A percentile compares a stretch with the other conserved stretches of the same genome.
Evolutionary conservation across 2,113 vertebrate species (phyloP).

Genomic region (Amazona guildingii): DNA sequence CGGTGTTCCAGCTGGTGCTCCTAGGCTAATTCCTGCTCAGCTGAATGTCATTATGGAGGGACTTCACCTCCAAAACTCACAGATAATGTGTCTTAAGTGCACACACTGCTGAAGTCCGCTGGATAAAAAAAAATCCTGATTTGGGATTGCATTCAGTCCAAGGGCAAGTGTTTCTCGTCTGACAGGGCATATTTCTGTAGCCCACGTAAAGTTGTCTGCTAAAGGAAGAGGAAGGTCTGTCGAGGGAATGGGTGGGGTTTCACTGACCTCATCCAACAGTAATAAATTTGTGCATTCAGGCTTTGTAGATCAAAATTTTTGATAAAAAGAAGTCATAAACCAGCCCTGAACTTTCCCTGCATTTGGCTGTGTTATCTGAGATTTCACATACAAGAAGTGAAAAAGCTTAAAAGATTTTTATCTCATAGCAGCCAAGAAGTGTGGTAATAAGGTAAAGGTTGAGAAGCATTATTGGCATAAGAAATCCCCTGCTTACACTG

Average conservation of each 20-base stretch:
- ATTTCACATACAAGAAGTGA: constrained; percentile 50
- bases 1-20: constrained; percentile 43
- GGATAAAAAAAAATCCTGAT: not conserved
- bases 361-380: constrained; percentile 43
- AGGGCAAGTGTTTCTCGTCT: constrained; percentile 11
- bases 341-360: constrained; percentile 38
- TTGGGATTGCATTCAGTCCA: not conserved
- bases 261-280: constrained; percentile 48
- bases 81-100: constrained; percentile 44
- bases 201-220: not conserved
- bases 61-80: constrained; percentile 59
- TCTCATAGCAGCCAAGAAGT: constrained; percentile 57
- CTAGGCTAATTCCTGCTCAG: constrained; percentile 74
- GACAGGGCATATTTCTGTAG: constrained; percentile 17
- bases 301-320: constrained; percentile 39
- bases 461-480: constrained; percentile 67
- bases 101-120: not conserved
- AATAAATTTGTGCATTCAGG: not conserved
- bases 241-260: constrained; percentile 43
- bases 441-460: constrained; percentile 75
- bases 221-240: not conserved
- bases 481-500: constrained; percentile 51
- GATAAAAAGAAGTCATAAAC: constrained; percentile 46
- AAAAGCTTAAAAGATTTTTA: constrained; percentile 59
- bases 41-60: constrained; percentile 77